Conservation (phyloP, 2,113 vertebrate genomes). For the Proterorhinus semilunaris region DNA sequence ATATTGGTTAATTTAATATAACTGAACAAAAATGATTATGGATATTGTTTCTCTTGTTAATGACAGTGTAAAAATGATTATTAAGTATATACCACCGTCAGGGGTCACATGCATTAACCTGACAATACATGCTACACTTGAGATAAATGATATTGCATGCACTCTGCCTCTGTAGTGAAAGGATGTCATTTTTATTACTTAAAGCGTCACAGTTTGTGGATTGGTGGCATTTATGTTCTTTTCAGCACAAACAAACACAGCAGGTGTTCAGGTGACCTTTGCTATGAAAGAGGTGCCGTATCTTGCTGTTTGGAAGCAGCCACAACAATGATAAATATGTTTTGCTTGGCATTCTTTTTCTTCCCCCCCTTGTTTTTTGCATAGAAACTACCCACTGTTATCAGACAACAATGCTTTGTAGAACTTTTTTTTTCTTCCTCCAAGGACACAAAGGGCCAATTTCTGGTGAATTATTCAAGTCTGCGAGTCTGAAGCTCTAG, state of each 20-base stretch:
- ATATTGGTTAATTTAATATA: too few species aligned
- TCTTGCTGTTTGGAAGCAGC: slow-evolving; percentile 33
- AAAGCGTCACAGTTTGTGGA: slow-evolving; percentile 37
- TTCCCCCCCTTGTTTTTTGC: slow-evolving; percentile 11
- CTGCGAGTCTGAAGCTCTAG: slow-evolving; percentile 7
- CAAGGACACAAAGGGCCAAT: background rate
- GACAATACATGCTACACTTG: background rate
- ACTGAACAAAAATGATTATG: too few species aligned
- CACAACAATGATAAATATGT: slow-evolving; percentile 51
- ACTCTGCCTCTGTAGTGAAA: slow-evolving; percentile 19
- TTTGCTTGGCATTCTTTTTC: slow-evolving; percentile 28
- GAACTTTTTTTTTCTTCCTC: background rate
- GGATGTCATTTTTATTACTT: slow-evolving; percentile 37
- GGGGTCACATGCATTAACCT: slow-evolving; percentile 2
- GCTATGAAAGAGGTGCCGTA: slow-evolving; percentile 41
- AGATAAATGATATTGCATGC: background rate
- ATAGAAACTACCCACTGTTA: slow-evolving; percentile 27
- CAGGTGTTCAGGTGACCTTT: slow-evolving; percentile 63
- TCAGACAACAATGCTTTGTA: slow-evolving; percentile 21
- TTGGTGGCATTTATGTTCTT: slow-evolving; percentile 58
- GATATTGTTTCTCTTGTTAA: background rate
- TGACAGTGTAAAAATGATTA: background rate
- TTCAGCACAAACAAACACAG: slow-evolving; percentile 56
- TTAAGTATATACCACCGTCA: background rate
- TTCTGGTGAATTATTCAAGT: slow-evolving; percentile 22